Evolutionary conservation across 2,888 invertebrate genomes (phyloP), one percentile per base, ranked within the genome.

Genomic region (Drosophila paucipuncta): DNA sequence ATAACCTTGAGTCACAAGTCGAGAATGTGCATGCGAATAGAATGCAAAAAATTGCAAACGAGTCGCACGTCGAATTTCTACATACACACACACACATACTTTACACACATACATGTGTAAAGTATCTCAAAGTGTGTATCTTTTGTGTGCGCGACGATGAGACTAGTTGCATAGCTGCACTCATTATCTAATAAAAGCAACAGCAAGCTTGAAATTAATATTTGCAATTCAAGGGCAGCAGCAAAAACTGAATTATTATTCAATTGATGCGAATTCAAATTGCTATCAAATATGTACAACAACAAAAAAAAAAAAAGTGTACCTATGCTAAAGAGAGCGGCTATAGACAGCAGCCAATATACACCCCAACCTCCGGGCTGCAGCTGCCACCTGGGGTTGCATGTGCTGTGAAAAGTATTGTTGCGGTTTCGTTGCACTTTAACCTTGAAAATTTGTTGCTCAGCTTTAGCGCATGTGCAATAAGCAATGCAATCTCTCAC

Each of bases 371-470:
- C 47, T 35, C 35, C 52, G 16, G 9, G 25, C 16, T 16, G 16
- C 47, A 52, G 37, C 50, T 25, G 58, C 25, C 30, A 33, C 37
- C 25, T 37, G 37, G 62, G 68, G 57, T 63, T 64, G 64, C 59
- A 70, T 49, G 54, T 64, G 55, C 28, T 72, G 67, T 43, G 67
- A 63, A 47, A 82, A 72, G 84, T 83, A 87, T 82, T 82, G 78
- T 78, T 85, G 85, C 80, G 90, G 91, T 92, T 93, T 89, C 93
- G 91, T 92, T 93, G 93, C 93, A 93, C 93, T 93, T 93, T 93
- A 93, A 93, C 93, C 93, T 93, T 93, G 93, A 93, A 85, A 39
- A 82, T 83, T 76, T 74, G 68, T 73, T 65, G 65, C 62, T 64
- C 68, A 68, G 35, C 57, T 72, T 72, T 43, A 64, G 88, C 85